Conservation (phyloP, 2,888 invertebrate genomes). For the Tipula lateralis region DNA sequence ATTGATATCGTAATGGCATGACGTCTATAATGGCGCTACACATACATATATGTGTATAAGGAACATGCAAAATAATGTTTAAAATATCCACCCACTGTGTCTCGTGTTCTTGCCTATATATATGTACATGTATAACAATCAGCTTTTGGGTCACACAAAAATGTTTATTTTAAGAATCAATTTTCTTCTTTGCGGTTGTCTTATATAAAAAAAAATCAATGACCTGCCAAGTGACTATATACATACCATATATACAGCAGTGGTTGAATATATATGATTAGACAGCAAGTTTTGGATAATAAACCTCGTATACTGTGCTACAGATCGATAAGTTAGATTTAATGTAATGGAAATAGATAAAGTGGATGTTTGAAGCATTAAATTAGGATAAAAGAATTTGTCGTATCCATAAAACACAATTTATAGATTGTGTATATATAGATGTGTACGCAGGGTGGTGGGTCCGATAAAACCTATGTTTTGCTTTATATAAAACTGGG, state of each 20-base stretch:
- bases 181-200: background rate
- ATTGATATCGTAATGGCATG: background rate
- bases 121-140: background rate
- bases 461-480: background rate
- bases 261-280: background rate
- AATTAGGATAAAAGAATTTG: background rate
- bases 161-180: background rate
- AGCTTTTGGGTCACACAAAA: background rate
- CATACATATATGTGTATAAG: background rate
- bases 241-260: background rate
- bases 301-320: background rate
- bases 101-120: background rate
- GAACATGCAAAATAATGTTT: background rate
- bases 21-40: background rate
- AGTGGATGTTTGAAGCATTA: background rate
- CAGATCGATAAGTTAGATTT: constrained; percentile 5
- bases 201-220: background rate
- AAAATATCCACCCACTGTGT: background rate
- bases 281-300: background rate
- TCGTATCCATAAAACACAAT: background rate
- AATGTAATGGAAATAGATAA: constrained; percentile 19
- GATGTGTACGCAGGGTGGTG: background rate
- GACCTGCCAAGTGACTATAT: background rate
- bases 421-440: background rate
- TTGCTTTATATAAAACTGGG: background rate